Base-by-base conservation (phyloP, 2,113 vertebrate genomes). In the Trogon melanurus region DNA sequence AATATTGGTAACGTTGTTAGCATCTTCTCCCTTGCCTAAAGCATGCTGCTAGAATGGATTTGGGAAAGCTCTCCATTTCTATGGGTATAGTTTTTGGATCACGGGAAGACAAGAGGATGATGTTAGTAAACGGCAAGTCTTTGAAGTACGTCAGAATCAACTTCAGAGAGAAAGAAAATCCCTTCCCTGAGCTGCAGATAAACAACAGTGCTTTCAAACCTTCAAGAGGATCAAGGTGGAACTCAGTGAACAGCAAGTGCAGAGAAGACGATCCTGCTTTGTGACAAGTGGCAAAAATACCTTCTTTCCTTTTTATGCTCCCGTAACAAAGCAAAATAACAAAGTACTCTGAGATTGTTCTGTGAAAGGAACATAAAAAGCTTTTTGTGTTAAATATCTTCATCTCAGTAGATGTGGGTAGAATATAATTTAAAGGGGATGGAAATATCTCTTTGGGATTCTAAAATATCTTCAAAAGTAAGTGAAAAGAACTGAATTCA, bases 151-250 rank as follows among this genome's bases (percentile, higher is more conserved):
- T 91, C 93, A 75, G 76, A 89, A 75, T 86, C 65, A 67, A 22
- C 95, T 92, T 96, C 92, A 96, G 79, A 90, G 82, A 72, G 90
- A 91, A 93, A 87, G 75, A 95, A 96, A 95, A 97, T 96, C 91
- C 85, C 65, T 88, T 96, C 85, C 50, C 19, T 90, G 91, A 93
- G 78, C 85, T 92, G 51, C 76, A 82, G 93, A 89, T 93, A 95
- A 96, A 96, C 88, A 96, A 69, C 78, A 94, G 56, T 72, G 70
- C 92, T 96, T 94, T 94, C 90, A 89, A 89, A 87, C 85, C 76
- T 94, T 94, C 79, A 72, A 36, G 89, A 88, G 79, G 91, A 96
- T 97, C 88, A 93, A 96, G 96, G 95, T 96, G 91, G 93, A 94
- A 80, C 56, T 88, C 34, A 3, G 30, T 75, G 88, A 95, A 65